A percentile compares a stretch with the other conserved stretches of the same genome.
Evolutionary conservation across 2,113 vertebrate species (phyloP).

Genomic region (Fulica atra): DNA sequence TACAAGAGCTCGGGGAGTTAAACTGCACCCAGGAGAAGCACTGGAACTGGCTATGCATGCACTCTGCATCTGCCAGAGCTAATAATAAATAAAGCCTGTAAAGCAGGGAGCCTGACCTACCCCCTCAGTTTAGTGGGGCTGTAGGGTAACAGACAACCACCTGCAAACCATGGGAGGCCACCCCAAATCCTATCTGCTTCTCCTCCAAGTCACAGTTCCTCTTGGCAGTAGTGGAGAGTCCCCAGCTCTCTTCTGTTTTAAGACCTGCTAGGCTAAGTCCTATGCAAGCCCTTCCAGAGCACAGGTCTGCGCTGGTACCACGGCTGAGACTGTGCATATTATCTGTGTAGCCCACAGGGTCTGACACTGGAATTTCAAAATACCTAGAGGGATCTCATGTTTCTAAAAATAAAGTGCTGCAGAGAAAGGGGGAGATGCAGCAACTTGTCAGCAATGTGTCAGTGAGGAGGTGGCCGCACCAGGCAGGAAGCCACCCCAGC

Average conservation of each 20-base stretch:
- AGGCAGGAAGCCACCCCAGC: not conserved
- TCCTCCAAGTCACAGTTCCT: not conserved
- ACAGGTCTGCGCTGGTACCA: not conserved
- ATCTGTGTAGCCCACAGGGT: not conserved
- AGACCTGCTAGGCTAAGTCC: not conserved
- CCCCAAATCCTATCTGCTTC: not conserved
- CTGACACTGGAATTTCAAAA: not conserved
- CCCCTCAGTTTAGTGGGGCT: not conserved
- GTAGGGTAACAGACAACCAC: not conserved
- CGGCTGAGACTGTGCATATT: not conserved
- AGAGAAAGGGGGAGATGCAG: not conserved
- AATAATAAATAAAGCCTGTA: not conserved
- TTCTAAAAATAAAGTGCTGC: not conserved
- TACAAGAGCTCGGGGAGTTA: not conserved
- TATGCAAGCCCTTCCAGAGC: not conserved
- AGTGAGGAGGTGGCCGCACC: fast-evolving
- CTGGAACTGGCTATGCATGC: not conserved
- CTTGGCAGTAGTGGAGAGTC: not conserved
- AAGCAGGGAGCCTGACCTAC: not conserved
- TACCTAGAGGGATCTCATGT: too few species aligned
- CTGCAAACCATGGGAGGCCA: fast-evolving
- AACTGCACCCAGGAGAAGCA: fast-evolving
- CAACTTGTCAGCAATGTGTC: not conserved
- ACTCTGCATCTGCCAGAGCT: not conserved
- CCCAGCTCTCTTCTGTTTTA: not conserved